phyloP scores from a whole-genome alignment of 35 echinoderm and acorn worm species.

The Eucidaris tribuloides region DNA sequence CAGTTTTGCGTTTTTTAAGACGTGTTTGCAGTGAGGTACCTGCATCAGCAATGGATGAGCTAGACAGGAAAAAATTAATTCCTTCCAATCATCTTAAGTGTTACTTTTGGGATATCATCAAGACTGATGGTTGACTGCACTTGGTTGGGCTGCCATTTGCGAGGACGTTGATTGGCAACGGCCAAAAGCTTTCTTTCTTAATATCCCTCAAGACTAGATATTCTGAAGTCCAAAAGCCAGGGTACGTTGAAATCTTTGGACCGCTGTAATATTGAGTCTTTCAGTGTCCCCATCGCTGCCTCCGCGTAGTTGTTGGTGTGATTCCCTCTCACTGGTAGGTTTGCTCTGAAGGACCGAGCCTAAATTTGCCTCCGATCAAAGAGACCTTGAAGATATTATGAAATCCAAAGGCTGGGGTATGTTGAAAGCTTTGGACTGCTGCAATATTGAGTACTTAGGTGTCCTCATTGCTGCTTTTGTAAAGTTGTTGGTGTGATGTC shows the following conservation, averaged over 20 bases:
- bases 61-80: not conserved
- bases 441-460: constrained; percentile 13
- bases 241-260: constrained; percentile 19
- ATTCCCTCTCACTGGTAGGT: not conserved
- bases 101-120: no score
- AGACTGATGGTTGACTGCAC: no score
- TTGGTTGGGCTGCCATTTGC: no score
- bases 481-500: constrained; percentile 23
- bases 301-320: constrained; percentile 29
- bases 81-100: no score
- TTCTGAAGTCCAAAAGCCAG: constrained; percentile 10
- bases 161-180: no score
- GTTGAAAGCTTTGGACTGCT: constrained; percentile 19
- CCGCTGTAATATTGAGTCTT: constrained; percentile 20
- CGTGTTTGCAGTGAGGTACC: not conserved
- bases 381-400: no score
- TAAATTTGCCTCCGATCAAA: no score
- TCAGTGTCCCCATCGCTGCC: not conserved
- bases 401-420: constrained; percentile 11
- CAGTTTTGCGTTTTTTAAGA: not conserved
- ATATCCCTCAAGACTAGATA: no score
- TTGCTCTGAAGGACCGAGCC: not conserved
- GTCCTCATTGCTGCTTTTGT: not conserved
- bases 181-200: no score
- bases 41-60: not conserved